Conservation (phyloP, 2,888 invertebrate genomes). For the Nymphalis urticae region DNA sequence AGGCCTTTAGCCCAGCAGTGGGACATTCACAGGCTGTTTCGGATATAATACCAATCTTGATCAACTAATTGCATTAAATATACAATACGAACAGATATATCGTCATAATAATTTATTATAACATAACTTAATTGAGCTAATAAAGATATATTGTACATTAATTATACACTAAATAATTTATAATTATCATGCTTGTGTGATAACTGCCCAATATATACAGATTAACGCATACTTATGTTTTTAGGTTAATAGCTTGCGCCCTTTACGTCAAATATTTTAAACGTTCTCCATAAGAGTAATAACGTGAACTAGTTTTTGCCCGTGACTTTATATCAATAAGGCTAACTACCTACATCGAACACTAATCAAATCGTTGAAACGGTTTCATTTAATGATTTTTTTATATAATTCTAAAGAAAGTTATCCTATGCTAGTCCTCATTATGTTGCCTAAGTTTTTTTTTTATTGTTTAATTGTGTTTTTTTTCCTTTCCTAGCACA, state of each 20-base stretch:
- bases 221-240: slow-evolving; percentile 26
- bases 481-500: too few relatives aligned
- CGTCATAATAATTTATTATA: not conserved
- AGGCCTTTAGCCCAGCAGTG: too few relatives aligned
- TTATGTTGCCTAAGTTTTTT: too few relatives aligned
- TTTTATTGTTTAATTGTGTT: too few relatives aligned
- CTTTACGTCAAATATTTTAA: slow-evolving; percentile 29
- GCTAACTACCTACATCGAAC: slow-evolving; percentile 7
- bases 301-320: slow-evolving; percentile 21
- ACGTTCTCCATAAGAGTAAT: slow-evolving; percentile 23
- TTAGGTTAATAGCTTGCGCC: slow-evolving; percentile 28
- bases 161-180: not conserved
- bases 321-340: slow-evolving; percentile 13
- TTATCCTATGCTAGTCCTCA: too few relatives aligned
- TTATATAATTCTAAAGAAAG: too few relatives aligned
- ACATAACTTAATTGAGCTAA: not conserved
- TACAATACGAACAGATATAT: too few relatives aligned
- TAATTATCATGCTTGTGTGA: slow-evolving; percentile 9
- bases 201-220: slow-evolving; percentile 20
- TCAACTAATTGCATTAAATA: too few relatives aligned
- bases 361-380: not conserved
- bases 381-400: not conserved
- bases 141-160: not conserved
- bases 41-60: too few relatives aligned
- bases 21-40: too few relatives aligned